phyloP scores from a whole-genome alignment of 2,113 vertebrate genomes.

The Calonectris borealis region DNA sequence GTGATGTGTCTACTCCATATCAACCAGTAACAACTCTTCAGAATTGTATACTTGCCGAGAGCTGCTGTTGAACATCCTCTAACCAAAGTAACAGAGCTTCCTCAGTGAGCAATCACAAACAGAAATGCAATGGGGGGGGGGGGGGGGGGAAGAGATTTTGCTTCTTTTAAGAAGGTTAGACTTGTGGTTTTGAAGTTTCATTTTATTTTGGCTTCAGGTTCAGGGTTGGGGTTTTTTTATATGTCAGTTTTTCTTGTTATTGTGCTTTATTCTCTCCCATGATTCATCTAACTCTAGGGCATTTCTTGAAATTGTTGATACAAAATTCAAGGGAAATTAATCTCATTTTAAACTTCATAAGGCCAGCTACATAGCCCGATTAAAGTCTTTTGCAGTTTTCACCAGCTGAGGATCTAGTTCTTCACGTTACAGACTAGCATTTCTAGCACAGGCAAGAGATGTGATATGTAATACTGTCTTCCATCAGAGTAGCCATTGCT shows the following conservation, averaged over 20 bases:
- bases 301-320: conserved; percentile 29
- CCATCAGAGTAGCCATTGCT: neutral
- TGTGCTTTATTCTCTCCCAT: neutral
- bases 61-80: neutral
- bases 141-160: neutral
- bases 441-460: neutral
- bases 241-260: neutral
- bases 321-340: neutral
- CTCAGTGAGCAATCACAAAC: neutral
- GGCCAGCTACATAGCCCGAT: neutral
- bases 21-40: neutral
- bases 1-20: too few relatives aligned
- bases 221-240: neutral
- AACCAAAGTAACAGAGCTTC: neutral
- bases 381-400: neutral
- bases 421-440: neutral
- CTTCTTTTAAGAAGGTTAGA: neutral
- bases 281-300: conserved; percentile 41
- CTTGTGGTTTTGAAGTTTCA: neutral
- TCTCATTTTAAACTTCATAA: neutral
- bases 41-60: neutral
- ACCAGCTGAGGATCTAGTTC: neutral
- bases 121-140: neutral
- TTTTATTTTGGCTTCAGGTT: conserved; percentile 3
- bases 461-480: neutral